Evolutionary conservation across 64 coral and sea anemone species (phyloP), one percentile per base, ranked within the genome.

Genomic region (Dendronephthya gigantea): DNA sequence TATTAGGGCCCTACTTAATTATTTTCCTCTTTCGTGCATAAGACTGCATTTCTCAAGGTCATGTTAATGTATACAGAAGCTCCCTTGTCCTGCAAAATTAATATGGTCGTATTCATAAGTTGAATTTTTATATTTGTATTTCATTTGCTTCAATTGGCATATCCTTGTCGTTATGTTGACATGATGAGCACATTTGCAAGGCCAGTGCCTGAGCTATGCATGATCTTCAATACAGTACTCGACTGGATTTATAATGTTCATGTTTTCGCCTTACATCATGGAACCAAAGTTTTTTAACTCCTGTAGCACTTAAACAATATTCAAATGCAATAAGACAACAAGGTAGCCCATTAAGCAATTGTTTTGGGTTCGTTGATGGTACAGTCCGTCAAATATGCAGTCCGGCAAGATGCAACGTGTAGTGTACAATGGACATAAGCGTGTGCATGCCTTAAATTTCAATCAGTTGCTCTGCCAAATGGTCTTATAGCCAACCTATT

Each of bases 281-380:
- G 68, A 74, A 74, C 68, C 33, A 74, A 74, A 27, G 11, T 27
- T 74, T 74, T 74, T 28, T 74, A 30, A 19, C n/a, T 9, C 12
- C 68, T 74, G 68, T 27, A 11, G 14, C 12, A 30, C 14, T 74
- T 16, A 28, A 74, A 35, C 13, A 74, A 35, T 74, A 74, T 74
- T 16, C 68, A 27, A 27, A 30, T 74, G 68, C 68, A 11, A 74
- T 74, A 30, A 74, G 68, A 30, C n/a, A 27, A 35, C 22, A 27
- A 74, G 68, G 68, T 30, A 11, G n/a, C 31, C 68, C 68, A 11
- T 35, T 74, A 11, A 74, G 11, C 10, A 74, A 74, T 13, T 74
- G 68, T 74, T 74, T 74, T 35, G 68, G n/a, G 13, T 74, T 74
- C 31, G 68, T 74, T 9, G 68, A 74, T 74, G 68, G 68, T 27